Percentiles rank a stretch among this genome's conserved stretches.
Conservation (phyloP, 2,113 vertebrate genomes). For the Tragelaphus imberbis region DNA sequence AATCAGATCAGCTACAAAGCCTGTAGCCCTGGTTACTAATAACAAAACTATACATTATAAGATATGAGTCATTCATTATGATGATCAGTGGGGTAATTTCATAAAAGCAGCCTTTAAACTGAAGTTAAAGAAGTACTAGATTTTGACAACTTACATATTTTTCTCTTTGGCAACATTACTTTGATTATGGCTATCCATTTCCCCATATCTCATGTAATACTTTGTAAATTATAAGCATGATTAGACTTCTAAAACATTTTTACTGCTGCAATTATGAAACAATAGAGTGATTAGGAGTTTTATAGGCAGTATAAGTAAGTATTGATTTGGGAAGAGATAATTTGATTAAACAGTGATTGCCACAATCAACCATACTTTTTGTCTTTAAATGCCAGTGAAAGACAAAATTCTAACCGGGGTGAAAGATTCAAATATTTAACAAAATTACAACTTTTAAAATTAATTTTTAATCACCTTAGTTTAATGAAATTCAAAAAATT, state of each 20-base stretch:
- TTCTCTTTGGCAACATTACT: neutral
- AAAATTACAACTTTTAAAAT: constrained; percentile 2
- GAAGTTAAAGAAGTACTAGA: neutral
- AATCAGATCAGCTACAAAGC: neutral
- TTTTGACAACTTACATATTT: neutral
- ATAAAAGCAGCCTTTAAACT: neutral
- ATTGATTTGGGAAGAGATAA: neutral
- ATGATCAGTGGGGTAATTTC: neutral
- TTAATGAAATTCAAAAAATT: neutral
- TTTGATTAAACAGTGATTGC: constrained; percentile 41
- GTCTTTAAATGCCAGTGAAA: neutral
- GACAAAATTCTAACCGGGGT: neutral
- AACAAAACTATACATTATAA: neutral
- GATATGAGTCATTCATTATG: neutral
- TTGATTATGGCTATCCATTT: neutral
- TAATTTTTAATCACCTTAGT: neutral
- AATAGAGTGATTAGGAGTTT: neutral
- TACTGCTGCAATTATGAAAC: constrained; percentile 30
- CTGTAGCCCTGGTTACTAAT: neutral
- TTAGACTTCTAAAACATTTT: constrained; percentile 27
- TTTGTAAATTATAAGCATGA: neutral
- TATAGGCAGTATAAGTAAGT: neutral
- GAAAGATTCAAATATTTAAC: neutral
- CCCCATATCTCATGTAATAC: neutral
- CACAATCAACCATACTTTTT: neutral